Base-by-base conservation (phyloP, 35 echinoderm and acorn worm species). In the Eucidaris tribuloides region DNA sequence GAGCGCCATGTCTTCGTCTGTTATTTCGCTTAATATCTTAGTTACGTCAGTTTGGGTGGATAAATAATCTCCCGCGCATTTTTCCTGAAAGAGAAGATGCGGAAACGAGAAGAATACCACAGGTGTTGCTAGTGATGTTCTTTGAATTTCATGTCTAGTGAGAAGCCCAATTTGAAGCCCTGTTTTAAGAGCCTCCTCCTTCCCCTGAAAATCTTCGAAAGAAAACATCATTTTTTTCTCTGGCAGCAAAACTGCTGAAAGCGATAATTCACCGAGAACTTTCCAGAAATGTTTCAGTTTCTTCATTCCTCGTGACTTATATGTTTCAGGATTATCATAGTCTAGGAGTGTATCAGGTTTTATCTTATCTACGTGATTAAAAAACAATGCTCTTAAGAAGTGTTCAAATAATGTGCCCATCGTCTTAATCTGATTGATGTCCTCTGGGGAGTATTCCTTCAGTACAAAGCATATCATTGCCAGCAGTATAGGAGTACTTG, bases 201-300 rank as follows among this genome's bases (percentile, higher is more conserved):
- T 72, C 0, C 33, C 33, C 5, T 43, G 33, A 72, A 72, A 72
- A 3, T 42, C 66, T 37, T 72, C 66, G n/a, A 17, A 5, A 33
- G 66, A 43, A 43, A 72, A 72, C 40, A 72, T 72, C 66, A 72
- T 19, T 43, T 72, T 72, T 40, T 72, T 72, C 28, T 40, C 66
- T 11, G 66, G 66, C 7, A 40, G 5, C 20, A 72, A 42, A 20
- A 72, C 66, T 24, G 33, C 66, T 43, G n/a, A 25, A 20, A 72
- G 35, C 19, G 66, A 32, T 43, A 72, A 40, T 72, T 72, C 66
- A 37, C 66, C 66, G 43, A 72, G 66, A 72, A 40, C 38, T 20
- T 72, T 40, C 66, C 66, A 72, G 5, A 72, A 14, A 13, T 72
- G 0, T 72, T 72, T 40, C 37, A 72, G 66, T 24, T 40, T 22